Conservation (phyloP, 2,888 invertebrate genomes). For the Macrosoma leucophasiata region DNA sequence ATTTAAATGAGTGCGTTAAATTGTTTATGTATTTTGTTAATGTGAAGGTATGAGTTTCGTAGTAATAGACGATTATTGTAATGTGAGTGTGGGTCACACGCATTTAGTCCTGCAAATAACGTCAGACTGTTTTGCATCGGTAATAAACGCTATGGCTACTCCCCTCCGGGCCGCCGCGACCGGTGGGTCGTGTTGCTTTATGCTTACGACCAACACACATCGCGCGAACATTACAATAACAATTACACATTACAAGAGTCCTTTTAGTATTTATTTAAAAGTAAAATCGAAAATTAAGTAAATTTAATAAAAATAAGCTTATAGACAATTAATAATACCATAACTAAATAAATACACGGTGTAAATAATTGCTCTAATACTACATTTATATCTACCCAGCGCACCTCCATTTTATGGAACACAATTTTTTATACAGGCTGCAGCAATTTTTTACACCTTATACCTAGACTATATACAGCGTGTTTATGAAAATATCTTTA, state of each 20-base stretch:
- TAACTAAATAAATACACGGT: constrained; percentile 49
- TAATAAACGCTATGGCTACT: too few relatives aligned
- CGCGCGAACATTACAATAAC: too few relatives aligned
- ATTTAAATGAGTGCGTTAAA: too few relatives aligned
- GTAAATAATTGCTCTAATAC: constrained; percentile 45
- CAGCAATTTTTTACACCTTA: constrained; percentile 61
- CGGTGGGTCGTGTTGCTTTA: too few relatives aligned
- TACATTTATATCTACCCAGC: constrained; percentile 11
- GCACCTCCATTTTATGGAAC: constrained; percentile 16
- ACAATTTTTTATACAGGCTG: constrained; percentile 28
- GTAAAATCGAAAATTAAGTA: constrained; percentile 14
- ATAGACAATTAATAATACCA: constrained; percentile 28
- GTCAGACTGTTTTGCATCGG: too few relatives aligned
- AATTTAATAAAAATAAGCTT: constrained; percentile 7
- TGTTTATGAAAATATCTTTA: constrained; percentile 38
- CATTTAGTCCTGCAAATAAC: too few relatives aligned
- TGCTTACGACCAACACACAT: too few relatives aligned
- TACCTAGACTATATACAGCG: constrained; percentile 54
- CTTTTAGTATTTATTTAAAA: constrained; percentile 12
- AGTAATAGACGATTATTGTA: too few relatives aligned
- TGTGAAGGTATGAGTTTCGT: too few relatives aligned
- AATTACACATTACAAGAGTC: constrained; percentile 14
- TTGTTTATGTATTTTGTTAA: too few relatives aligned
- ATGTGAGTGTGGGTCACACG: too few relatives aligned
- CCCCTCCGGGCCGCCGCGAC: too few relatives aligned